Conservation (phyloP, 2,888 invertebrate genomes). For the Pomacea canaliculata region DNA sequence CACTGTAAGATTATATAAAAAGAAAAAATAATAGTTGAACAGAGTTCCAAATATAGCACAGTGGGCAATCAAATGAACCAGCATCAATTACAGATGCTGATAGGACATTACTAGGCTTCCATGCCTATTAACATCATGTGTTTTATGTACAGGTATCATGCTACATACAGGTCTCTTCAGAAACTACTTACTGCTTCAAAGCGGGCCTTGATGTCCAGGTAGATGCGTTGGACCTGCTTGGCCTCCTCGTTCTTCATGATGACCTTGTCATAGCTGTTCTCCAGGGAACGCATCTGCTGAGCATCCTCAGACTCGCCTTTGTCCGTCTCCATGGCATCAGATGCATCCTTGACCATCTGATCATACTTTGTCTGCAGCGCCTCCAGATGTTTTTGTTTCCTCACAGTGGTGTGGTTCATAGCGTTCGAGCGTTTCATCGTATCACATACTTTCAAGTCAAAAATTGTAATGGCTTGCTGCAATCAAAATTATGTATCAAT, state of each 20-base stretch:
- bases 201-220: conserved; percentile 67
- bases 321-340: conserved; percentile 65
- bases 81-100: no score
- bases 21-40: no score
- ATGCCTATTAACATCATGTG: no score
- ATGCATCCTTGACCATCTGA: conserved; percentile 66
- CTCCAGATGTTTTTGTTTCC: conserved; percentile 65
- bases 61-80: no score
- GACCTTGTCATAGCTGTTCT: conserved; percentile 67
- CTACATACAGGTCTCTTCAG: no score
- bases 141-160: no score
- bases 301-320: conserved; percentile 68
- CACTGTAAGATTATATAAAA: no score
- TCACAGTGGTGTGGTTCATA: conserved; percentile 61
- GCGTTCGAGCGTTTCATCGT: conserved; percentile 66
- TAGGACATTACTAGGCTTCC: no score
- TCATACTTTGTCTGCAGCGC: conserved; percentile 64
- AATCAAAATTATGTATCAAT: conserved; percentile 2
- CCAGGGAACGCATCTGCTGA: conserved; percentile 65
- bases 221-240: conserved; percentile 67
- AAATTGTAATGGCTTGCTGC: conserved; percentile 67
- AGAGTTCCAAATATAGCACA: no score
- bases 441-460: conserved; percentile 70
- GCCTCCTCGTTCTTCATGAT: conserved; percentile 69
- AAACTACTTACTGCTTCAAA: conserved; percentile 57